Evolutionary conservation across 1,140 invertebrate genomes (phyloP).

Genomic region (Hylaeus volcanicus): DNA sequence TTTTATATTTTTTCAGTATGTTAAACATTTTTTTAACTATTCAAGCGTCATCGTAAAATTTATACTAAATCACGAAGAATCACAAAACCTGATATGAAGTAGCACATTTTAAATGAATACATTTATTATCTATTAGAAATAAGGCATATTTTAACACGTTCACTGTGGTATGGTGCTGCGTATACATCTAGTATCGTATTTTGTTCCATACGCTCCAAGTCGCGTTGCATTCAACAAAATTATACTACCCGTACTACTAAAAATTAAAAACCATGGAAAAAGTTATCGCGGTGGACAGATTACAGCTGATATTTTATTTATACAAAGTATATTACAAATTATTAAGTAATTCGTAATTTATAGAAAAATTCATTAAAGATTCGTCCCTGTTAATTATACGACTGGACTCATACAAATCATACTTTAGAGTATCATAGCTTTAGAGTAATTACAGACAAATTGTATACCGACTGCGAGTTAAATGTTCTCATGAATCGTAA

Average conservation of each 20-base stretch:
- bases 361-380: slow-evolving; percentile 4
- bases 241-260: too few relatives aligned
- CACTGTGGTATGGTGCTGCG: too few relatives aligned
- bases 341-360: slow-evolving; percentile 12
- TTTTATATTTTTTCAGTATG: slow-evolving; percentile 1
- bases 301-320: not conserved
- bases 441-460: slow-evolving; percentile 10
- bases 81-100: not conserved
- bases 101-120: not conserved
- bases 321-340: not conserved
- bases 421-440: too few relatives aligned
- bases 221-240: too few relatives aligned
- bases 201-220: too few relatives aligned
- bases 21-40: not conserved
- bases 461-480: not conserved
- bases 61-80: not conserved
- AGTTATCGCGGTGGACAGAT: too few relatives aligned
- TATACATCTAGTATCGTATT: too few relatives aligned
- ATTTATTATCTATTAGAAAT: not conserved
- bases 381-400: not conserved
- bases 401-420: not conserved
- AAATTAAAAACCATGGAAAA: too few relatives aligned
- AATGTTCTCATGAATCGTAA: slow-evolving; percentile 6
- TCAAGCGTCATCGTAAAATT: not conserved
- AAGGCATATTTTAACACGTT: not conserved